Evolutionary conservation across 2,113 vertebrate genomes (phyloP).

Genomic region (Nematolebias whitei): DNA sequence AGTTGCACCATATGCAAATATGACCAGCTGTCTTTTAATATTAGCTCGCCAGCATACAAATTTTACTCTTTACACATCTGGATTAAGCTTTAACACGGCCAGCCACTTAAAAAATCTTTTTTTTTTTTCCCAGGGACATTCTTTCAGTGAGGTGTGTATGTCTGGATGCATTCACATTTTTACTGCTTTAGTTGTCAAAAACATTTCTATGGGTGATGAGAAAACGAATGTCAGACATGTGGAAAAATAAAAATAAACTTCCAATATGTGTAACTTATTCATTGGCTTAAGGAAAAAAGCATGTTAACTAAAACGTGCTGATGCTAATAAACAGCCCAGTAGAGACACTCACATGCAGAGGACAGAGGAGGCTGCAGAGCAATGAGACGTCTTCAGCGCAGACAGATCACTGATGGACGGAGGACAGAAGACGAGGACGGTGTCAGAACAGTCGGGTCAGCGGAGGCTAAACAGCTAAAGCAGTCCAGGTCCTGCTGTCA

Average conservation of each 20-base stretch:
- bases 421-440: conserved; percentile 25
- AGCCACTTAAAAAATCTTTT: not conserved
- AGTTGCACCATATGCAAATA: conserved; percentile 59
- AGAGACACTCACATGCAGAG: conserved; percentile 63
- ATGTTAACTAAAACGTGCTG: not conserved
- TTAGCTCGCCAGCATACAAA: conserved; percentile 30
- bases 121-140: too few relatives aligned
- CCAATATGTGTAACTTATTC: too few relatives aligned
- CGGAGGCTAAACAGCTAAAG: conserved; percentile 31
- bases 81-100: conserved; percentile 14
- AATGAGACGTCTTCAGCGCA: conserved; percentile 39
- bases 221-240: conserved; percentile 8
- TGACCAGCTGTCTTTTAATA: conserved; percentile 44
- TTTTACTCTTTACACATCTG: conserved; percentile 29
- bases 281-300: too few relatives aligned
- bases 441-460: conserved; percentile 19
- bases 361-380: conserved; percentile 31
- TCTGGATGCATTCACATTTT: not conserved
- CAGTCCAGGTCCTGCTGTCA: conserved; percentile 48
- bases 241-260: not conserved
- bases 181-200: conserved; percentile 2
- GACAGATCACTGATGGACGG: conserved; percentile 13
- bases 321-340: conserved; percentile 2
- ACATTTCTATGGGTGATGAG: not conserved
- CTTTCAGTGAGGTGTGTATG: not conserved